phyloP scores from a whole-genome alignment of 1,140 invertebrate species.

The Helicoverpa zea region DNA sequence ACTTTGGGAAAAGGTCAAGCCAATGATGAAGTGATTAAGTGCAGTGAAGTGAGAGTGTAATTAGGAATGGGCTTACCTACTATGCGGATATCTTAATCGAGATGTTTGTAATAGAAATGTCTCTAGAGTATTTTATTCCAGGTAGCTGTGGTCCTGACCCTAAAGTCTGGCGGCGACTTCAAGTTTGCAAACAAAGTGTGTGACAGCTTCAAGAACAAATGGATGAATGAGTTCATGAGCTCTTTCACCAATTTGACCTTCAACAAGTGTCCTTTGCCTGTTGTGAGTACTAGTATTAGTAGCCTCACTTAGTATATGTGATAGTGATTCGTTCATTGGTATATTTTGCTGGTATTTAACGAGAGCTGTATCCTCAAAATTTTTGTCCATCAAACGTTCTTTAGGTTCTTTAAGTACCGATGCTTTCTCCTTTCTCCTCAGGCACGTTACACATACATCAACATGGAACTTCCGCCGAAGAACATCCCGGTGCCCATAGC shows the following conservation, averaged over 20 bases:
- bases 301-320: too few species aligned
- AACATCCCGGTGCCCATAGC: conserved; percentile 58
- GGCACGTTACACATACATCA: conserved; percentile 50
- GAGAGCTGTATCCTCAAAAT: too few species aligned
- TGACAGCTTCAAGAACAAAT: conserved; percentile 51
- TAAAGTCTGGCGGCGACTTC: conserved; percentile 47
- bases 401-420: not conserved
- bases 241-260: conserved; percentile 42
- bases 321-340: too few species aligned
- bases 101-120: too few species aligned
- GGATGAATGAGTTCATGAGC: conserved; percentile 51
- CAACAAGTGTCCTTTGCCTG: conserved; percentile 38
- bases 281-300: conserved; percentile 45
- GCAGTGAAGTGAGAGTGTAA: too few species aligned
- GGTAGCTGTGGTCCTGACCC: conserved; percentile 14
- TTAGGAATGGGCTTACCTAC: too few species aligned
- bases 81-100: too few species aligned
- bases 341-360: too few species aligned
- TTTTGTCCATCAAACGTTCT: too few species aligned
- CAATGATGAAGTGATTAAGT: too few species aligned
- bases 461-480: conserved; percentile 60
- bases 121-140: not conserved
- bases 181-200: conserved; percentile 47
- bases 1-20: too few species aligned
- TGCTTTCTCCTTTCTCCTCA: conserved; percentile 29